Conservation (phyloP, 2,888 invertebrate genomes). For the Dichetophora obliterata region DNA sequence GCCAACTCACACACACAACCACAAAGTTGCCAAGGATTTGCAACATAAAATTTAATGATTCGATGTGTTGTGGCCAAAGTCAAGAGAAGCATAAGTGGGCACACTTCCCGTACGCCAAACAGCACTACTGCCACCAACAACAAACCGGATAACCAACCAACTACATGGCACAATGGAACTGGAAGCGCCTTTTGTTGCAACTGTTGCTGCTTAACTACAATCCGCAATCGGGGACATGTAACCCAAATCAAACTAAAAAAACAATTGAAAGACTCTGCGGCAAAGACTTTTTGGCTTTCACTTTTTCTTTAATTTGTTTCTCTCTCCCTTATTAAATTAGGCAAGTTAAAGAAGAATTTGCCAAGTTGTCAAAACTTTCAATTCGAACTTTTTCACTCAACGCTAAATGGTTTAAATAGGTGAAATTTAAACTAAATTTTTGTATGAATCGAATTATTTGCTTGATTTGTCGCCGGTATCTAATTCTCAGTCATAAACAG, state of each 20-base stretch:
- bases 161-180: not conserved
- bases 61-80: constrained; percentile 4
- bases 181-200: not conserved
- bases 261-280: not conserved
- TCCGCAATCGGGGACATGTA: not conserved
- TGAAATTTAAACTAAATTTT: not conserved
- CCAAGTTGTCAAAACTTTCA: not conserved
- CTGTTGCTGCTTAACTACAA: constrained; percentile 9
- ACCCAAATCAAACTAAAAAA: not conserved
- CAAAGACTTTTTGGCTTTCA: not conserved
- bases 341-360: too few relatives aligned
- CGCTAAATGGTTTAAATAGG: not conserved
- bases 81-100: not conserved
- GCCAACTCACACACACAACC: not conserved
- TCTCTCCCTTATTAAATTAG: too few relatives aligned
- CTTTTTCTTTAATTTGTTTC: not conserved
- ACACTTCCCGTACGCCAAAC: not conserved
- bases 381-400: not conserved
- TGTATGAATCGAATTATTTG: constrained; percentile 6
- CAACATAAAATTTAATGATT: constrained; percentile 26
- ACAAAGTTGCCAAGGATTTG: not conserved
- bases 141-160: not conserved
- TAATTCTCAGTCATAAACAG: not conserved
- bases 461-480: not conserved
- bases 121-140: not conserved